A percentile compares a stretch with the other conserved stretches of the same genome.
phyloP scores from a whole-genome alignment of 2,888 invertebrate species.

The Erebia epiphron region DNA sequence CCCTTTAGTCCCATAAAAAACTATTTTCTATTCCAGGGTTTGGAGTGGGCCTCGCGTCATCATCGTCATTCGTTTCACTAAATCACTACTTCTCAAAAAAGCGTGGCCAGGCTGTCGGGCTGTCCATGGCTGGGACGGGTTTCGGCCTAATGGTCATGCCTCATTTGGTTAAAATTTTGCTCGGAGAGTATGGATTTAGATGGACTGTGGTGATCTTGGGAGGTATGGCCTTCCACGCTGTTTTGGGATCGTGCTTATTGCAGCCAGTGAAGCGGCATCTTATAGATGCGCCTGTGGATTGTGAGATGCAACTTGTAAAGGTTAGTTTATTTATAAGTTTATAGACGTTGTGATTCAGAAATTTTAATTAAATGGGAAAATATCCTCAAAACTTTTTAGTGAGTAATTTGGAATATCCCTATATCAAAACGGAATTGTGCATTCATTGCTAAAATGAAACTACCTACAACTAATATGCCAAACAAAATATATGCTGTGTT shows the following conservation, averaged over 20 bases:
- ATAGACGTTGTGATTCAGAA: background rate
- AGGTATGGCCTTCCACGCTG: slow-evolving; percentile 86
- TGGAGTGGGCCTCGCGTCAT: slow-evolving; percentile 89
- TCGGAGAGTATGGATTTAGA: slow-evolving; percentile 85
- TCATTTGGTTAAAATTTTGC: slow-evolving; percentile 86
- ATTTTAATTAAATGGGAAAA: background rate
- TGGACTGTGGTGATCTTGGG: slow-evolving; percentile 87
- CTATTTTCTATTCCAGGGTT: slow-evolving; percentile 79
- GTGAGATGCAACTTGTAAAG: slow-evolving; percentile 77
- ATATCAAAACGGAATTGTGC: background rate
- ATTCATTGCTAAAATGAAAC: background rate
- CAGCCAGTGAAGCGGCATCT: slow-evolving; percentile 89
- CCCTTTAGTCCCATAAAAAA: too few relatives aligned
- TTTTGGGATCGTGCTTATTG: slow-evolving; percentile 85
- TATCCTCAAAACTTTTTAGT: too few relatives aligned
- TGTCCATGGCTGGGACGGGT: slow-evolving; percentile 91
- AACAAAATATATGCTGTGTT: too few relatives aligned
- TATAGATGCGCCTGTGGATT: slow-evolving; percentile 81
- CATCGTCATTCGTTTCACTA: slow-evolving; percentile 90
- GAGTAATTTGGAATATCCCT: background rate
- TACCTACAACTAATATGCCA: background rate
- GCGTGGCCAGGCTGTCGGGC: slow-evolving; percentile 90
- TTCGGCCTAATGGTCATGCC: slow-evolving; percentile 91
- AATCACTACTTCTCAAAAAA: slow-evolving; percentile 90
- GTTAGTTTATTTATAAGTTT: slow-evolving; percentile 47